Base-by-base conservation (phyloP, 2,797 vertebrate genomes). In the Hypotaenidia okinawae region DNA sequence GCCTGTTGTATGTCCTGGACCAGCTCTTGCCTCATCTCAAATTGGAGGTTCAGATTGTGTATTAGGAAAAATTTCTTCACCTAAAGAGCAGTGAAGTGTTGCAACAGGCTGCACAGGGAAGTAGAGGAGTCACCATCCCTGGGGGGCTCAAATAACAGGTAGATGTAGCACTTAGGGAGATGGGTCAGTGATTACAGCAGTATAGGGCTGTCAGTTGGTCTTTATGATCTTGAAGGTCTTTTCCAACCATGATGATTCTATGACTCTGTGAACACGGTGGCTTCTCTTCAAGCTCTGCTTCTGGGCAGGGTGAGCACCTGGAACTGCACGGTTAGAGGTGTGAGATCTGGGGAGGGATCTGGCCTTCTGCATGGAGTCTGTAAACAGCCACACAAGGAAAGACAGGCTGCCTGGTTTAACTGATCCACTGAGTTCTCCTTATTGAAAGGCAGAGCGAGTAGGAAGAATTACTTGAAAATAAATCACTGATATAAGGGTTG, bases 391-490 rank as follows among this genome's bases (percentile, higher is more conserved):
- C 1, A 5, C 45, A 32, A 52, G 27, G 49, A 82, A 55, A 66
- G 63, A 55, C 55, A 74, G 14, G 28, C 32, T 25, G 37, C n/a
- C 79, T 15, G 24, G 18, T 51, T 32, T 33, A 54, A 37, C 33
- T 5, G 3, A 58, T 70, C 64, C 45, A 25, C 43, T 27, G 47
- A 74, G 17, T 35, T 51, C 11, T 11, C 16, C 16, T 24, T 72
- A 25, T 14, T 37, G 77, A 82, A 90, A 75, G 54, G 45, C 55
- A 74, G 39, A 79, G 33, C 51, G 84, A 64, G 27, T 4, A 6
- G 64, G 59, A 81, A 35, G 69, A 86, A 81, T 22, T 41, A 17
- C 59, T 84, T 51, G 43, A 72, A 87, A 84, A 94, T 23, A 63
- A 87, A 70, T 33, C 2, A 0, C 51, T 39, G 35, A 17, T 62